Evolutionary conservation across 2,113 vertebrate species (phyloP).

Genomic region (Sinocyclocheilus maitianheensis): DNA sequence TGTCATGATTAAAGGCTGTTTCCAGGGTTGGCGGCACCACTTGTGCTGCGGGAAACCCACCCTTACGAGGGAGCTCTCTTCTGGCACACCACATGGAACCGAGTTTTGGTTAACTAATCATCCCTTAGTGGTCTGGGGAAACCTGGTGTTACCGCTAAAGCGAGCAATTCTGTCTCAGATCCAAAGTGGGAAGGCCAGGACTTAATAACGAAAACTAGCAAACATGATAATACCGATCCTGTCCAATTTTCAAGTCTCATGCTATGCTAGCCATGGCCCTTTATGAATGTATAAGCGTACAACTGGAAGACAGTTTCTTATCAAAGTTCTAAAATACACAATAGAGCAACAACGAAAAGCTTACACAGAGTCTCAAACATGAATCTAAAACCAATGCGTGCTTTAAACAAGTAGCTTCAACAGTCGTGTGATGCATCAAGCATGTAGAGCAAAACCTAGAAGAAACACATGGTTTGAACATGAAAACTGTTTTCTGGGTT

Average conservation of each 20-base stretch:
- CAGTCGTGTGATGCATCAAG: background rate
- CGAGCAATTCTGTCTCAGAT: slow-evolving; percentile 37
- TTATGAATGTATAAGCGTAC: background rate
- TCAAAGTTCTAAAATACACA: background rate
- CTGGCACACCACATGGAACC: slow-evolving; percentile 54
- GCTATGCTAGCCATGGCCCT: background rate
- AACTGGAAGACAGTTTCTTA: background rate
- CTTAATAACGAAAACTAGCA: slow-evolving; percentile 9
- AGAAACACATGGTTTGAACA: background rate
- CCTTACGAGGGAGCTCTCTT: slow-evolving; percentile 16
- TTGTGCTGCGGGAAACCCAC: slow-evolving; percentile 37
- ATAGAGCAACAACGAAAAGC: background rate
- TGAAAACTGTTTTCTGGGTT: background rate
- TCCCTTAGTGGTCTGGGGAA: background rate
- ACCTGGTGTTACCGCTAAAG: slow-evolving; percentile 23
- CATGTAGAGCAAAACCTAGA: background rate
- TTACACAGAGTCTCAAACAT: background rate
- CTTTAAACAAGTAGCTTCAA: background rate
- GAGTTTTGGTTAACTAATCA: slow-evolving; percentile 39
- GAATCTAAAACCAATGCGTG: background rate
- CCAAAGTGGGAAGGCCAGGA: slow-evolving; percentile 44
- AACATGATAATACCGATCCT: background rate
- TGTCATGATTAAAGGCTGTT: slow-evolving; percentile 53
- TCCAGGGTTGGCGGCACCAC: slow-evolving; percentile 36
- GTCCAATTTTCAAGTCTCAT: background rate